Conservation (phyloP, 2,113 vertebrate genomes). For the Festucalex cinctus region DNA sequence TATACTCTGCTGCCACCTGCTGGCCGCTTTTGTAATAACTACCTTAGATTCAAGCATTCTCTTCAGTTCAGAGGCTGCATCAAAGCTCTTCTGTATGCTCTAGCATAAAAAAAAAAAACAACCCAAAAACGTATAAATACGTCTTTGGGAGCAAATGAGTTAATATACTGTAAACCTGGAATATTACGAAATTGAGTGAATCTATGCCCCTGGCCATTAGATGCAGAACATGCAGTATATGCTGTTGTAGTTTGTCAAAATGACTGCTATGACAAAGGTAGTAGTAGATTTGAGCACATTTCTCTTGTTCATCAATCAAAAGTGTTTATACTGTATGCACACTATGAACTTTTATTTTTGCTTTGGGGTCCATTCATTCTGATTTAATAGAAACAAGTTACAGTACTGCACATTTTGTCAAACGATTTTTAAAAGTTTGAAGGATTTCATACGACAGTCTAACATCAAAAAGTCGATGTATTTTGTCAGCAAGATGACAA, state of each 20-base stretch:
- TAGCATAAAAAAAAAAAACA: too few relatives aligned
- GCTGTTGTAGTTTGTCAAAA: not conserved
- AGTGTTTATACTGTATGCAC: not conserved
- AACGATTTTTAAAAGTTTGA: not conserved
- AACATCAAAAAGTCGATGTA: not conserved
- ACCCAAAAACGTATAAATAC: too few relatives aligned
- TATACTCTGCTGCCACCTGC: too few relatives aligned
- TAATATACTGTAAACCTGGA: not conserved
- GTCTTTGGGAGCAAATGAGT: too few relatives aligned
- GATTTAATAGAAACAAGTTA: not conserved
- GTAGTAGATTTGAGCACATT: not conserved
- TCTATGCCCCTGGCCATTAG: not conserved
- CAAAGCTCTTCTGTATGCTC: too few relatives aligned
- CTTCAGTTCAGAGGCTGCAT: too few relatives aligned
- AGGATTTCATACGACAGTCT: not conserved
- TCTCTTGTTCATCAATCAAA: not conserved
- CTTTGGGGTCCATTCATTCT: not conserved
- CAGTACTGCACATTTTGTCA: not conserved
- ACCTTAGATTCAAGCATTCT: too few relatives aligned
- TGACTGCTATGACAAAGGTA: not conserved
- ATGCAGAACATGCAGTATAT: not conserved
- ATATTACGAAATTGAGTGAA: not conserved
- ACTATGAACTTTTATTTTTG: not conserved
- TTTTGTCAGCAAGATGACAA: not conserved
- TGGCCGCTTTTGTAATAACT: too few relatives aligned